These are phyloP conservation scores for Flexamia atlantica DNA, from an alignment of 2,888 invertebrate genomes.

Conservation along the genomic window DNA sequence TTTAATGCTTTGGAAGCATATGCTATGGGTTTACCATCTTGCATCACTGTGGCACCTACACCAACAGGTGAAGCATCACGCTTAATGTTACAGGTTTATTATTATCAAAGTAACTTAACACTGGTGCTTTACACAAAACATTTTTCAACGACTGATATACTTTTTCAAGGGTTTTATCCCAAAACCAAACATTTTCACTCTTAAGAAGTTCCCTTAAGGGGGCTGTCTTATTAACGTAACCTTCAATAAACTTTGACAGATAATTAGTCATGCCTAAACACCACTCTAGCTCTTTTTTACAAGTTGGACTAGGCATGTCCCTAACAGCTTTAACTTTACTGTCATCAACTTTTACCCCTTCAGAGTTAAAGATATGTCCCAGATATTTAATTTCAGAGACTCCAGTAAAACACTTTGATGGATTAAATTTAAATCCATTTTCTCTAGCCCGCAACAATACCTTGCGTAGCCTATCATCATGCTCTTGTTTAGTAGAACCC, in stretches of 20 bases:
- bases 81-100: constrained; percentile 68
- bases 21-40: constrained; percentile 71
- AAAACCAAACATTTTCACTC: constrained; percentile 69
- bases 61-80: constrained; percentile 70
- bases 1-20: constrained; percentile 72
- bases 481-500: constrained; percentile 70
- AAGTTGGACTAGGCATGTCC: constrained; percentile 68
- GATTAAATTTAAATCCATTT: constrained; percentile 70
- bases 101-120: constrained; percentile 70
- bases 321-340: constrained; percentile 67
- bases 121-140: constrained; percentile 65
- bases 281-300: constrained; percentile 67
- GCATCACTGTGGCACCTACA: constrained; percentile 71
- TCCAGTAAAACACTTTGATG: constrained; percentile 69
- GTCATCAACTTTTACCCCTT: constrained; percentile 67
- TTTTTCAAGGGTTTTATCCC: constrained; percentile 69
- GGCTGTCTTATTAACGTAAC: constrained; percentile 22
- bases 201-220: constrained; percentile 68
- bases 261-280: constrained; percentile 53
- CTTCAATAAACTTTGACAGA: constrained; percentile 51
- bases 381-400: constrained; percentile 69
- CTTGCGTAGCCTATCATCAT: constrained; percentile 69
- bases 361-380: constrained; percentile 68
- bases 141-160: constrained; percentile 68
- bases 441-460: constrained; percentile 69